Evolutionary conservation across 1,140 invertebrate species (phyloP).

Genomic region (Laupala kohalensis): DNA sequence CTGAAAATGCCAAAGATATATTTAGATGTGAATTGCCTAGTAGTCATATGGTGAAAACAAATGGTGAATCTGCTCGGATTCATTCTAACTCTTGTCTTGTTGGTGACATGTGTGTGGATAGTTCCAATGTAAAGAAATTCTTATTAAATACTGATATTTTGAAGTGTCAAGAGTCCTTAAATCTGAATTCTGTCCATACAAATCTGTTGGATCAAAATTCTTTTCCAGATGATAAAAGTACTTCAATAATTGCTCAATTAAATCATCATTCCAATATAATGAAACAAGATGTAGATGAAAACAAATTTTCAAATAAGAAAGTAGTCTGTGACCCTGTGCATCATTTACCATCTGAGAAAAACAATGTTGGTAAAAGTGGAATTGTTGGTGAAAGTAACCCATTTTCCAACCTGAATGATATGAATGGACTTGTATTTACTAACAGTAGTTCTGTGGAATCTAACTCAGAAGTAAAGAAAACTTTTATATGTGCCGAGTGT

Average conservation of each 20-base stretch:
- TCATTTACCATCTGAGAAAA: neutral
- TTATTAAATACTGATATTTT: neutral
- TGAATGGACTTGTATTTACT: neutral
- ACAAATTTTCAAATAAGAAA: neutral
- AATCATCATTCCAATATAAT: neutral
- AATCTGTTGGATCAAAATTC: neutral
- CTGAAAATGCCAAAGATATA: conserved; percentile 1
- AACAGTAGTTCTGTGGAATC: neutral
- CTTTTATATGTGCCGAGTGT: conserved; percentile 10
- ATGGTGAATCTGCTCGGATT: neutral
- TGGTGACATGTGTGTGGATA: neutral
- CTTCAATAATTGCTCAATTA: neutral
- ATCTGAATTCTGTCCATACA: neutral
- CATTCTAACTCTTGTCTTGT: neutral
- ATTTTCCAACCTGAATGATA: neutral
- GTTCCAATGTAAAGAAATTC: neutral
- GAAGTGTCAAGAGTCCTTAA: neutral
- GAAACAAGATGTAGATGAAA: neutral
- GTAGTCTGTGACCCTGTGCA: neutral
- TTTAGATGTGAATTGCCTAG: neutral
- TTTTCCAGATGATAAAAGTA: neutral
- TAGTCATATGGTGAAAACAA: neutral
- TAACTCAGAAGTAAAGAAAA: neutral
- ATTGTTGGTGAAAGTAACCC: neutral
- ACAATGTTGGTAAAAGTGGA: too few relatives aligned